These are phyloP conservation scores for Physella acuta DNA, from an alignment of 1,140 invertebrate genomes.

Conservation along the genomic window DNA sequence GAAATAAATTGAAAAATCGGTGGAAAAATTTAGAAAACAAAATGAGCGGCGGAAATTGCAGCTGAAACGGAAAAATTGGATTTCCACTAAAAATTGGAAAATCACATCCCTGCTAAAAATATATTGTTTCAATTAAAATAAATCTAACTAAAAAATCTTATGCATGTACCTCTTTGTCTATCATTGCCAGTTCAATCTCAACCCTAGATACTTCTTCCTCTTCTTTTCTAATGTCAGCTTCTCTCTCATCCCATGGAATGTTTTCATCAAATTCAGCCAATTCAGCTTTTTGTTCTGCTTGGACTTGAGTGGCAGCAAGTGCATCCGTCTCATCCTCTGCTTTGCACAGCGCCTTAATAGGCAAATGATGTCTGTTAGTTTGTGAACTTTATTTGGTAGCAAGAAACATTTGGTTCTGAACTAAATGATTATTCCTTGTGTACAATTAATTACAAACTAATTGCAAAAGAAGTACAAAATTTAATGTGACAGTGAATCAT, in stretches of 20 bases:
- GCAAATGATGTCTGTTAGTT: constrained; percentile 5
- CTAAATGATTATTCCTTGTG: too few relatives aligned
- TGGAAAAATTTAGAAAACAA: too few relatives aligned
- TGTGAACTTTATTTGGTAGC: not conserved
- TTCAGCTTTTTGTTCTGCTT: constrained; percentile 90
- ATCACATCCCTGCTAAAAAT: too few relatives aligned
- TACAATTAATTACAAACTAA: too few relatives aligned
- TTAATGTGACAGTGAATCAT: too few relatives aligned
- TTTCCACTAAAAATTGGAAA: too few relatives aligned
- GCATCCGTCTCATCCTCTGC: constrained; percentile 95
- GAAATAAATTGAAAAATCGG: too few relatives aligned
- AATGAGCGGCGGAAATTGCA: too few relatives aligned
- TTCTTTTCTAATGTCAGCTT: constrained; percentile 65
- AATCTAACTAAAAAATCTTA: too few relatives aligned
- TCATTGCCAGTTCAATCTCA: constrained; percentile 78
- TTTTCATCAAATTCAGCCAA: constrained; percentile 95
- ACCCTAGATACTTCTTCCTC: constrained; percentile 67
- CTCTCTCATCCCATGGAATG: constrained; percentile 76
- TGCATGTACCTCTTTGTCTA: constrained; percentile 76
- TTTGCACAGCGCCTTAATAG: constrained; percentile 82
- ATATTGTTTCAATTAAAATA: too few relatives aligned
- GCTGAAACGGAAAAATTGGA: too few relatives aligned
- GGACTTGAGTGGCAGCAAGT: constrained; percentile 83
- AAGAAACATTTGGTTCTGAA: not conserved
- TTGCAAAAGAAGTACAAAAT: too few relatives aligned